Conservation (phyloP, 2,113 vertebrate species). For the Eupsittula cactorum region DNA sequence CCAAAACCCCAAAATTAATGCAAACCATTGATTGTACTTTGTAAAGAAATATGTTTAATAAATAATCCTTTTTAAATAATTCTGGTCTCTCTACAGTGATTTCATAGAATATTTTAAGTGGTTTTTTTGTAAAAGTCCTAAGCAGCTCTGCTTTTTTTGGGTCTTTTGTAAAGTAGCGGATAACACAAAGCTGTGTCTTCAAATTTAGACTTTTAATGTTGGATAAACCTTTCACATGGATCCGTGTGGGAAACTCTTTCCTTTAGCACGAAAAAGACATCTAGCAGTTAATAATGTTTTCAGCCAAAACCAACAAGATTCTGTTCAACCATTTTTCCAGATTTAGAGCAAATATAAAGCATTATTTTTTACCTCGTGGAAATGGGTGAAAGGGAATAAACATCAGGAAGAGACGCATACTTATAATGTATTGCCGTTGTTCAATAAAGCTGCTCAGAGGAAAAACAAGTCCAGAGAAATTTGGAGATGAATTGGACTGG, state of each 20-base stretch:
- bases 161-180: not conserved
- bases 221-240: constrained; percentile 68
- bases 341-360: constrained; percentile 15
- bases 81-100: constrained; percentile 40
- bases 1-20: constrained; percentile 43
- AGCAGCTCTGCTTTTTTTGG: not conserved
- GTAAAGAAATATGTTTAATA: constrained; percentile 82
- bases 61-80: constrained; percentile 83
- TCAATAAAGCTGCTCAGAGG: not conserved
- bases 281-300: constrained; percentile 40
- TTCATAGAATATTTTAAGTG: constrained; percentile 25
- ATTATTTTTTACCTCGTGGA: constrained; percentile 10
- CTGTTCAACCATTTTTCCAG: constrained; percentile 43
- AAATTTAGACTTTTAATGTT: constrained; percentile 64
- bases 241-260: constrained; percentile 68
- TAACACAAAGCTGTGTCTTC: constrained; percentile 5
- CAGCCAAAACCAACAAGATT: constrained; percentile 54
- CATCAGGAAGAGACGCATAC: not conserved
- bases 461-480: not conserved
- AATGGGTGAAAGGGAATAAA: constrained; percentile 4
- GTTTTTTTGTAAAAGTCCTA: not conserved
- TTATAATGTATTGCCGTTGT: not conserved
- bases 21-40: constrained; percentile 82
- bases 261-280: constrained; percentile 70
- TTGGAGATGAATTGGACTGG: not conserved